Conservation (phyloP, 2,888 invertebrate genomes). For the Athalia cordata region DNA sequence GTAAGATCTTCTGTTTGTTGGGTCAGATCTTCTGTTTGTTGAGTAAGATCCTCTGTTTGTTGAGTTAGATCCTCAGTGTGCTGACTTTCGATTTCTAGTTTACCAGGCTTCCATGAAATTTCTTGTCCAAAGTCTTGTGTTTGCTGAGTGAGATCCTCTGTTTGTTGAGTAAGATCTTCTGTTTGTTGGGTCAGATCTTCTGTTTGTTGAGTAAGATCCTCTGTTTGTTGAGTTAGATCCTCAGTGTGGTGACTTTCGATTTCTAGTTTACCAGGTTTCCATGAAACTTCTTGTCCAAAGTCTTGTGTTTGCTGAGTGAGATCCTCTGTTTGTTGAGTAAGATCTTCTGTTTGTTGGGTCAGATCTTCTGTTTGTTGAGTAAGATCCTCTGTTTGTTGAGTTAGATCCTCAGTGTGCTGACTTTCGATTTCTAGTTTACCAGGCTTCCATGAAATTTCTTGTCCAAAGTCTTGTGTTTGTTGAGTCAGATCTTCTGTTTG, state of each 20-base stretch:
- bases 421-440: slow-evolving; percentile 35
- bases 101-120: slow-evolving; percentile 51
- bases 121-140: slow-evolving; percentile 55
- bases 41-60: slow-evolving; percentile 57
- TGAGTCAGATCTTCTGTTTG: slow-evolving; percentile 54
- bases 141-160: slow-evolving; percentile 63
- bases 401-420: slow-evolving; percentile 33
- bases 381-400: slow-evolving; percentile 55
- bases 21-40: slow-evolving; percentile 50
- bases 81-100: slow-evolving; percentile 39
- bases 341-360: slow-evolving; percentile 47
- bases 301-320: slow-evolving; percentile 33
- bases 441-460: slow-evolving; percentile 55
- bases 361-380: slow-evolving; percentile 53
- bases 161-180: slow-evolving; percentile 52
- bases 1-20: slow-evolving; percentile 47
- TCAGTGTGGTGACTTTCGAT: slow-evolving; percentile 44
- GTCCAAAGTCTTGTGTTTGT: slow-evolving; percentile 52
- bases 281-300: slow-evolving; percentile 40
- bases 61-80: slow-evolving; percentile 29
- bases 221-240: slow-evolving; percentile 54
- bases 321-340: slow-evolving; percentile 23
- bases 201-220: slow-evolving; percentile 48
- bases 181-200: slow-evolving; percentile 55
- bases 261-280: slow-evolving; percentile 52